Evolutionary conservation across 1,140 invertebrate genomes (phyloP).

Genomic region (Drosophila bocki): DNA sequence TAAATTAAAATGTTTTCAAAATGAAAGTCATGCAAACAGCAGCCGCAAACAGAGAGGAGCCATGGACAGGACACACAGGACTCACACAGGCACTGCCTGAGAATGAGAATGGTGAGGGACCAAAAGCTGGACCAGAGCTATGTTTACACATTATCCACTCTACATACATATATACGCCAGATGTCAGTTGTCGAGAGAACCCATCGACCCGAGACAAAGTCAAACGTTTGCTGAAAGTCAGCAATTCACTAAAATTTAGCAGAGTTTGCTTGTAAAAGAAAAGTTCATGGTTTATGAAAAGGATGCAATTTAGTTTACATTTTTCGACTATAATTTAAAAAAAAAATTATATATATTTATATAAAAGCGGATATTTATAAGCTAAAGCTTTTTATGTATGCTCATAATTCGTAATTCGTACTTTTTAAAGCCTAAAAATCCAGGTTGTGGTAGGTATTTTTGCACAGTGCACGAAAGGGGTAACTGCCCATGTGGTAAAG

Average conservation of each 20-base stretch:
- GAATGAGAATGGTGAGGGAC: conserved; percentile 5
- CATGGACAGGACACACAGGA: conserved; percentile 8
- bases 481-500: background rate
- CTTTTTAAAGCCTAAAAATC: background rate
- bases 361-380: background rate
- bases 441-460: background rate
- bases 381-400: background rate
- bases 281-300: too few relatives aligned
- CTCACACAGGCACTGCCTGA: background rate
- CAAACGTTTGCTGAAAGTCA: conserved; percentile 21
- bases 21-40: conserved; percentile 64
- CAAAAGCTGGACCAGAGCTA: conserved; percentile 10
- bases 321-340: background rate
- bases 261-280: background rate
- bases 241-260: conserved; percentile 21
- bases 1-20: conserved; percentile 75
- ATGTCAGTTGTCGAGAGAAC: conserved; percentile 56
- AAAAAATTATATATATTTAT: background rate
- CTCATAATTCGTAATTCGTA: background rate
- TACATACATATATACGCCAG: conserved; percentile 50
- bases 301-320: background rate
- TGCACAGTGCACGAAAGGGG: background rate
- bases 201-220: conserved; percentile 29
- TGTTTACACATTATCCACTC: conserved; percentile 22
- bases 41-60: conserved; percentile 30